Evolutionary conservation across 2,797 vertebrate genomes (phyloP).

Genomic region (Alca torda): DNA sequence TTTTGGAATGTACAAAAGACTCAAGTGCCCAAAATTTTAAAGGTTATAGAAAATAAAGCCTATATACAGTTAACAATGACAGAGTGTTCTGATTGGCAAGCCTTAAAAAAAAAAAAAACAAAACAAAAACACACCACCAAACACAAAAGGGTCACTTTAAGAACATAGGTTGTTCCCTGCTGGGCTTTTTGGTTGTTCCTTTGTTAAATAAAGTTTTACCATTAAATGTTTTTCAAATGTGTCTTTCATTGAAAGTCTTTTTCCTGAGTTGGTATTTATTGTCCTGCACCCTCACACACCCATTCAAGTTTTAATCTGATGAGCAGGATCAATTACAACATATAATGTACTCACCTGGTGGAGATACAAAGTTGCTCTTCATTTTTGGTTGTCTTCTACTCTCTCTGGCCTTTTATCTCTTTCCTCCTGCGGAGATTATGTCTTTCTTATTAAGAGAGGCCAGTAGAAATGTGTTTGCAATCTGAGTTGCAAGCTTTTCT

Average conservation of each 20-base stretch:
- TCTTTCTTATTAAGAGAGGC: not conserved
- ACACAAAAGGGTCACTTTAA: not conserved
- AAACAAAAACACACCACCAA: not conserved
- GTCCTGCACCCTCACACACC: not conserved
- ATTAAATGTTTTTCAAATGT: not conserved
- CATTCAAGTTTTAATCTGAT: not conserved
- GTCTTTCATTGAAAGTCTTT: not conserved
- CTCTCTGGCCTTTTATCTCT: not conserved
- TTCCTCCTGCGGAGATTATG: not conserved
- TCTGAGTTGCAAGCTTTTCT: not conserved
- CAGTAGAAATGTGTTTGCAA: not conserved
- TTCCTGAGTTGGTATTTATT: not conserved
- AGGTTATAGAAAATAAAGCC: not conserved
- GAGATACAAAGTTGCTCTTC: not conserved
- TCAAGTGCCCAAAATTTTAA: not conserved
- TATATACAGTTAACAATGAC: not conserved
- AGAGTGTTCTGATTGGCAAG: not conserved
- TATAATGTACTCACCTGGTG: not conserved
- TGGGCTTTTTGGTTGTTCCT: not conserved
- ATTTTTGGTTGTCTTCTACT: not conserved
- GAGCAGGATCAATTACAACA: not conserved
- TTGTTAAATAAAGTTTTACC: not conserved
- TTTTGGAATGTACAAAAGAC: not conserved
- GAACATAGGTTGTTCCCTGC: not conserved
- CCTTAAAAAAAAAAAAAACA: not conserved